phyloP scores from a whole-genome alignment of 2,113 vertebrate species.

The Perca flavescens region DNA sequence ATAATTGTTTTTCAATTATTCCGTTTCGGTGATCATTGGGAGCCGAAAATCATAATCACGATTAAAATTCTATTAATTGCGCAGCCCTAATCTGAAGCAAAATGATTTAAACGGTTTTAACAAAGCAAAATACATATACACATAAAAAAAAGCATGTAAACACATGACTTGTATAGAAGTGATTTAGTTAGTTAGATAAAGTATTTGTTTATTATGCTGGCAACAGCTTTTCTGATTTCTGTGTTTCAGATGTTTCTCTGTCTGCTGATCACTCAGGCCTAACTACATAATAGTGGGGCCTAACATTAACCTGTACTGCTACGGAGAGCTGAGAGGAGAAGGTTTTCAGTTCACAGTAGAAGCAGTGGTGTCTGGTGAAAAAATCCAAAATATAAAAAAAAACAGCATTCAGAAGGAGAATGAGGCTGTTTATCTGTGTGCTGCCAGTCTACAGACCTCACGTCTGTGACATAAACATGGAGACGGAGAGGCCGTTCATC shows the following conservation, averaged over 20 bases:
- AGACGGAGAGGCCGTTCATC: background rate
- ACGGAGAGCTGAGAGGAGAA: slow-evolving; percentile 27
- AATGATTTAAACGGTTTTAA: background rate
- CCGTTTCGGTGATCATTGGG: no score
- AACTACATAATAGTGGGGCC: no score
- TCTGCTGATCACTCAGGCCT: slow-evolving; percentile 60
- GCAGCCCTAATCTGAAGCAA: background rate
- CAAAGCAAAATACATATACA: no score
- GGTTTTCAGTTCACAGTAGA: background rate
- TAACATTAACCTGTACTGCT: slow-evolving; percentile 67
- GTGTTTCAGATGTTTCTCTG: background rate
- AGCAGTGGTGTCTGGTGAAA: slow-evolving; percentile 39
- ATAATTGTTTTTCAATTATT: no score
- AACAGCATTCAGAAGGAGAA: slow-evolving; percentile 10
- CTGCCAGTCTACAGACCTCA: slow-evolving; percentile 47
- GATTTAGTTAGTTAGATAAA: no score
- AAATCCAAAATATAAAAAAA: no score
- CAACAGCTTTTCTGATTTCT: background rate
- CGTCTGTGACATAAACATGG: slow-evolving; percentile 43
- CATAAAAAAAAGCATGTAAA: no score
- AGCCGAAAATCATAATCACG: no score
- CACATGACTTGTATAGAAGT: background rate
- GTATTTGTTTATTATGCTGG: background rate
- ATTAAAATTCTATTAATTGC: no score
- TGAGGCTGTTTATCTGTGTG: slow-evolving; percentile 51